Base-by-base conservation (phyloP, 1,140 invertebrate genomes). In the Saccostrea cuccullata region DNA sequence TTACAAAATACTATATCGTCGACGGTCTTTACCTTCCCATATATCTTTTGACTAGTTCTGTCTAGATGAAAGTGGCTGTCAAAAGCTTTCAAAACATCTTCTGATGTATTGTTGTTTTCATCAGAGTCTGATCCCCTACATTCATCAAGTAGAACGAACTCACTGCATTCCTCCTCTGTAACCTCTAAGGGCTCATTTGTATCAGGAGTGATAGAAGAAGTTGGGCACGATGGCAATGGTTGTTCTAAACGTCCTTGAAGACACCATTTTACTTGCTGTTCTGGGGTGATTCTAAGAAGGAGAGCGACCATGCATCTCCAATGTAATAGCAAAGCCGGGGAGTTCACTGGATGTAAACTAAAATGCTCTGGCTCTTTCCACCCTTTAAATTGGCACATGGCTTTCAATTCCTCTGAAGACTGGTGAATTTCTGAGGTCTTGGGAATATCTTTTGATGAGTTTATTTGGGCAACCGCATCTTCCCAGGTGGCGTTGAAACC, bases 51-150 rank as follows among this genome's bases (percentile, higher is more conserved):
- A 77, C 86, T 84, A 36, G 86, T 67, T 11, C 82, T 6, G 26
- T 87, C 86, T 58, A 87, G 40, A 82, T 87, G 86, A 47, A 83
- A 84, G 55, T 87, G 86, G 13, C 70, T 58, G 47, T 85, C 87
- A 60, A 88, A 77, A 2, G 40, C 83, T 20, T 58, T 15, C 15
- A 23, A 5, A 2, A 36, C 77, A 17, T 82, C 20, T 8, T 36
- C 77, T 23, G 17, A 11, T 6, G 5, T 0, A 11, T 82, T 47
- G 77, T n/a, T 82, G 11, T 82, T 82, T 11, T n/a, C 20, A 47
- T 30, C 40, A 13, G 17, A 30, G 15, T 47, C 40, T 23, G 77
- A 82, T 30, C 77, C 40, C 20, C 1, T 17, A 82, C 26, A 30
- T 17, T 23, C 26, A 47, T 82, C 77, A 23, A 82, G 1, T 17